phyloP scores from a whole-genome alignment of 2,797 vertebrate species.

The Tokudaia muenninki region DNA sequence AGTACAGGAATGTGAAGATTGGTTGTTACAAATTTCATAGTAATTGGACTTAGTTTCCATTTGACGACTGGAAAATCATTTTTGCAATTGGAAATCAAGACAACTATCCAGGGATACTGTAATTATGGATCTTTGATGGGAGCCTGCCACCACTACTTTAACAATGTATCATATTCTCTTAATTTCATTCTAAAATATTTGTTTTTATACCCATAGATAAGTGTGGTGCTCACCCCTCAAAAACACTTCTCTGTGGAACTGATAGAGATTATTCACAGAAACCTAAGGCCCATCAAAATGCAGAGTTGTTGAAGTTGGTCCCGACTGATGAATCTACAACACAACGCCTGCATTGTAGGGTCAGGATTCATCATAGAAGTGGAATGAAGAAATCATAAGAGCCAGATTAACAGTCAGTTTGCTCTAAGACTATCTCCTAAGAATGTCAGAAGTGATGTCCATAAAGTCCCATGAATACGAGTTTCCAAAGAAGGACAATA shows the following conservation, averaged over 20 bases:
- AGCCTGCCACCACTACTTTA: neutral
- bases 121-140: neutral
- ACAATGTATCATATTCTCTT: neutral
- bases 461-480: neutral
- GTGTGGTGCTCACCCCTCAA: neutral
- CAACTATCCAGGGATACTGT: neutral
- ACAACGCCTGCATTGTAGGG: neutral
- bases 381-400: rapidly evolving
- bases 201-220: neutral
- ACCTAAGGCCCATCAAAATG: neutral
- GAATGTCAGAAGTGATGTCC: neutral
- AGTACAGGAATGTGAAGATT: neutral
- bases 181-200: neutral
- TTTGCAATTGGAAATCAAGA: neutral
- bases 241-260: neutral
- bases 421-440: neutral
- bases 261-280: neutral
- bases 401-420: neutral
- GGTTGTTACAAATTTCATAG: neutral
- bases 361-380: neutral
- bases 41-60: neutral
- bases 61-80: neutral
- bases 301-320: neutral
- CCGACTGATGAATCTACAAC: neutral
- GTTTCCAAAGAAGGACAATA: neutral